Base-by-base conservation (phyloP, 2,888 invertebrate genomes). In the Loripinus fragilis region DNA sequence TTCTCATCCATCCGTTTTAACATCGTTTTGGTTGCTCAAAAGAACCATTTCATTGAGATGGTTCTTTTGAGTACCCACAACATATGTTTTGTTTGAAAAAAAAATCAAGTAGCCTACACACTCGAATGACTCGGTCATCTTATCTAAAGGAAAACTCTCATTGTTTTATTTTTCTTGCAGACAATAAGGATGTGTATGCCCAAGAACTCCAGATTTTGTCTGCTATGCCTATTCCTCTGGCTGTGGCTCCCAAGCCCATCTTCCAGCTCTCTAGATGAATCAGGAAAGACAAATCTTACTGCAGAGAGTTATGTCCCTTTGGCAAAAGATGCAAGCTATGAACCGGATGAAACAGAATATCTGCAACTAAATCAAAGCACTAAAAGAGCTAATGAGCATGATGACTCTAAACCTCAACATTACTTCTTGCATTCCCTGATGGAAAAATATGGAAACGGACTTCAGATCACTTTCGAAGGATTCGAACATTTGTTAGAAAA, bases 401-500 rank as follows among this genome's bases (percentile, higher is more conserved):
- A 60, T 60, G 60, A 60, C 33, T 60, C 60, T 3, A 3, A 30
- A 33, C 33, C 60, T 10, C 8, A 71, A 48, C 74, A 77, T 28
- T 84, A 66, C 38, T 87, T 83, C 68, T 25, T 87, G 2, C 55
- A 76, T 15, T 45, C 71, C n/a, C 42, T 87, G n/a, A 80, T 86
- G 71, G 45, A 45, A 25, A 85, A 86, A 60, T 87, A 87, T 79
- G 87, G 87, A 5, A 79, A 86, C 73, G 85, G 82, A 8, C 50
- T 41, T 1, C 25, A 67, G 0, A 84, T 87, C 67, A 35, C 83
- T 20, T 86, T 74, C 64, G 86, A 86, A 75, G 87, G 85, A 1
- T 85, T 85, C 70, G 85, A 86, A 79, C 86, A 87, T 76, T 70
- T 87, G 33, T 70, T 86, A 64, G 64, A 81, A 25, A 75, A 81